A percentile compares a stretch with the other conserved stretches of the same genome.
These are phyloP conservation scores for Hymenochirus boettgeri DNA, from an alignment of 2,113 vertebrate genomes.

Conservation along the genomic window DNA sequence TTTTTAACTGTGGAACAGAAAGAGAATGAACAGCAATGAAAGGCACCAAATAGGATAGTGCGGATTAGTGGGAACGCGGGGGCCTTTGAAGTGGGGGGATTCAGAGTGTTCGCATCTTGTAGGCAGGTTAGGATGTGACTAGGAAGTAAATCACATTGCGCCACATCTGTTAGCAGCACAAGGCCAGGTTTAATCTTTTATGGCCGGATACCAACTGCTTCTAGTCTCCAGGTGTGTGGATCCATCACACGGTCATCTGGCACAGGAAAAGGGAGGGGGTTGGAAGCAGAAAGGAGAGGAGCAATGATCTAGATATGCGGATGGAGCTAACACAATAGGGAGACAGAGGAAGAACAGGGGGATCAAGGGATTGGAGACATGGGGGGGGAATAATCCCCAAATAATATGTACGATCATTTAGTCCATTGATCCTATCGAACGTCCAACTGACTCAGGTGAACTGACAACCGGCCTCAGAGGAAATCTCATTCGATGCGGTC, in stretches of 20 bases:
- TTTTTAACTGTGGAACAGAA: not conserved
- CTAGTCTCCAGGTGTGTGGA: conserved; percentile 3
- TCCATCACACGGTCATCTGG: not conserved
- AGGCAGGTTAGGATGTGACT: conserved; percentile 8
- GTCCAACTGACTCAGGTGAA: no score
- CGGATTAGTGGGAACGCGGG: not conserved
- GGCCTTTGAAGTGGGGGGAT: conserved; percentile 11
- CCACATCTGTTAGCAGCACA: conserved; percentile 4
- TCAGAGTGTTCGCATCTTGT: not conserved
- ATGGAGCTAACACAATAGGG: no score
- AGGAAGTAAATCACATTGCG: conserved; percentile 5
- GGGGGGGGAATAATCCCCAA: no score
- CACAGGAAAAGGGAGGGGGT: no score
- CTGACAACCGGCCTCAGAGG: no score
- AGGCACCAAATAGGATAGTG: not conserved
- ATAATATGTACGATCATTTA: no score
- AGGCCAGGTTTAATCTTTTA: not conserved
- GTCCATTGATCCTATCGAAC: no score
- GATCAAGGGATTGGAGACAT: no score
- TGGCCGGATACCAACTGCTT: not conserved
- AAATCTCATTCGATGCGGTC: no score
- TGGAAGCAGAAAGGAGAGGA: no score
- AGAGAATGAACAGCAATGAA: not conserved
- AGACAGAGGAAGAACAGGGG: no score
- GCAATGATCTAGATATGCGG: no score